These are phyloP conservation scores for Heliopora coerulea DNA, from an alignment of 92 coral and sea anemone species.

Conservation along the genomic window DNA sequence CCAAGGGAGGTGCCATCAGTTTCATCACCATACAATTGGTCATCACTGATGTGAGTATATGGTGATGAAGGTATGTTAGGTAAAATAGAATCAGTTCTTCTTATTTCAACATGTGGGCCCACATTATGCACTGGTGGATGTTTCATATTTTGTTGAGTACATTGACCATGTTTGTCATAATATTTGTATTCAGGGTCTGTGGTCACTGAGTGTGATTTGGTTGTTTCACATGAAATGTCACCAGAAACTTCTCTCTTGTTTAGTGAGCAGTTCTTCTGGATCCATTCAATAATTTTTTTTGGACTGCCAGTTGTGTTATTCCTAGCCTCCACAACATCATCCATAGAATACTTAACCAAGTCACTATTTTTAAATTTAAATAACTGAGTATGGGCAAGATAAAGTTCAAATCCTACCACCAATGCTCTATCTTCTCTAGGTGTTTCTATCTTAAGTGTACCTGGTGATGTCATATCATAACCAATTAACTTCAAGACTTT, in stretches of 20 bases:
- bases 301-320: conserved; percentile 5
- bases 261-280: background rate
- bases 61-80: background rate
- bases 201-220: background rate
- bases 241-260: background rate
- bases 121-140: background rate
- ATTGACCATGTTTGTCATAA: conserved; percentile 26
- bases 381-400: conserved; percentile 28
- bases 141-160: background rate
- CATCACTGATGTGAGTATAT: background rate
- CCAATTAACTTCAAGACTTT: conserved; percentile 9
- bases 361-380: background rate
- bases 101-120: too few relatives aligned
- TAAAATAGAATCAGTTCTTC: too few relatives aligned
- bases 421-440: conserved; percentile 3
- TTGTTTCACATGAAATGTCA: background rate
- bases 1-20: background rate
- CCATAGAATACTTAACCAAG: background rate
- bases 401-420: conserved; percentile 25
- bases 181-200: background rate
- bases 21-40: conserved; percentile 12
- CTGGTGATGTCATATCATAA: background rate
- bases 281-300: conserved; percentile 6
- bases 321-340: conserved; percentile 9
- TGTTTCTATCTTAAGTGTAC: background rate